Conservation (phyloP, 2,797 vertebrate genomes). For the Enteromius unitaeniatus region DNA sequence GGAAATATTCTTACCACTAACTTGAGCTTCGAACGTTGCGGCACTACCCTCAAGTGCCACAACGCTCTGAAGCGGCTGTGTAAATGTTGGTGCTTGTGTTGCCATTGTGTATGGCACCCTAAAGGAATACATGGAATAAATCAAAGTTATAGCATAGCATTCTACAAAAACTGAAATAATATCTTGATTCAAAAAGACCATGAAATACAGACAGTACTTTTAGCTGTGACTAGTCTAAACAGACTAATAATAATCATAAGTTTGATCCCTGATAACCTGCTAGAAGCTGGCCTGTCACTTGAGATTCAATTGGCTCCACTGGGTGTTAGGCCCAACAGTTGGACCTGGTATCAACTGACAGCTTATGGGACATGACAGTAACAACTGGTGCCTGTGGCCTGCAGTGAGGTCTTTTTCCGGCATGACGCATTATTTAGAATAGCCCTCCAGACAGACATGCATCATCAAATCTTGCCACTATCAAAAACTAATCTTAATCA, state of each 20-base stretch:
- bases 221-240: conserved; percentile 45
- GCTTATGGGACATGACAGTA: conserved; percentile 69
- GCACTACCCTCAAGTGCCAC: conserved; percentile 99
- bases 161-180: background rate
- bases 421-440: conserved; percentile 47
- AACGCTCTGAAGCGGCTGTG: conserved; percentile 95
- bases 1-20: conserved; percentile 89
- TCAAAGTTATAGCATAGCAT: conserved; percentile 5
- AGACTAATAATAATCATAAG: conserved; percentile 38
- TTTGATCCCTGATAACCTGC: conserved; percentile 56
- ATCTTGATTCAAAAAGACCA: conserved; percentile 7
- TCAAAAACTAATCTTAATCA: background rate
- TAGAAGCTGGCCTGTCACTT: conserved; percentile 55
- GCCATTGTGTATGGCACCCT: conserved; percentile 94
- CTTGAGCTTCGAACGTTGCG: conserved; percentile 94
- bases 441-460: background rate
- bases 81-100: conserved; percentile 94
- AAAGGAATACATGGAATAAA: conserved; percentile 62
- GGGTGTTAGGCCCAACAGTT: conserved; percentile 57
- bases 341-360: conserved; percentile 60
- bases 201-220: conserved; percentile 47
- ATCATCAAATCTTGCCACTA: conserved; percentile 7
- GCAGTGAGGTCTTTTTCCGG: conserved; percentile 19
- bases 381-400: conserved; percentile 70
- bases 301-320: conserved; percentile 54